phyloP scores from a whole-genome alignment of 2,113 vertebrate species.

The Chaetops frenatus region DNA sequence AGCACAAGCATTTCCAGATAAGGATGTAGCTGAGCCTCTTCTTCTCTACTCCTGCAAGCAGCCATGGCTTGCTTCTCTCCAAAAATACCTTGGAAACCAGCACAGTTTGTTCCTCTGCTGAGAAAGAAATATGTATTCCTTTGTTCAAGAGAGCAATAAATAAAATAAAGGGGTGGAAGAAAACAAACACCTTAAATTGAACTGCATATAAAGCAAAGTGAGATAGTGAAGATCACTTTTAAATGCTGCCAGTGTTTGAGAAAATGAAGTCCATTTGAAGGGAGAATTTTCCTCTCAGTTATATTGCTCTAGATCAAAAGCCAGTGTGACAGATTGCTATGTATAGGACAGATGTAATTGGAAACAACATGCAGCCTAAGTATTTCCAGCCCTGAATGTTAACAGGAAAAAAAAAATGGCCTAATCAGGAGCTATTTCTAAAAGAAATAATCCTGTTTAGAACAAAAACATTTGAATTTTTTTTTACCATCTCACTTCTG shows the following conservation, averaged over 20 bases:
- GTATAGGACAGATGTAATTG: background rate
- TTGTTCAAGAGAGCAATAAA: constrained; percentile 33
- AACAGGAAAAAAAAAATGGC: background rate
- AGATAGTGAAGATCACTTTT: background rate
- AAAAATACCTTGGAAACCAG: constrained; percentile 12
- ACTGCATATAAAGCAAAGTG: background rate
- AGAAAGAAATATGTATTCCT: background rate
- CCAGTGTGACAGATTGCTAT: background rate
- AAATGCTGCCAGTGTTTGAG: background rate
- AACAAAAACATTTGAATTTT: background rate
- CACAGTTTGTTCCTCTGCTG: background rate
- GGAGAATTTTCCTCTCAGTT: constrained; percentile 6
- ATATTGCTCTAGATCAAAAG: constrained; percentile 11
- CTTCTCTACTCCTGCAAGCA: background rate
- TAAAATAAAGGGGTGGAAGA: background rate
- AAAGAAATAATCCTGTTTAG: background rate
- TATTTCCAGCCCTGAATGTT: background rate
- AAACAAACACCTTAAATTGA: constrained; percentile 36
- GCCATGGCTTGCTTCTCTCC: background rate
- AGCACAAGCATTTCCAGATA: background rate
- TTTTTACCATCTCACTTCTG: background rate
- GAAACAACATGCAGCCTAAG: background rate
- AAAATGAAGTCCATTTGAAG: constrained; percentile 22
- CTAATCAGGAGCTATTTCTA: background rate
- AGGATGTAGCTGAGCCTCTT: background rate